phyloP scores from a whole-genome alignment of 35 echinoderm and acorn worm genomes.

The Apostichopus japonicus region DNA sequence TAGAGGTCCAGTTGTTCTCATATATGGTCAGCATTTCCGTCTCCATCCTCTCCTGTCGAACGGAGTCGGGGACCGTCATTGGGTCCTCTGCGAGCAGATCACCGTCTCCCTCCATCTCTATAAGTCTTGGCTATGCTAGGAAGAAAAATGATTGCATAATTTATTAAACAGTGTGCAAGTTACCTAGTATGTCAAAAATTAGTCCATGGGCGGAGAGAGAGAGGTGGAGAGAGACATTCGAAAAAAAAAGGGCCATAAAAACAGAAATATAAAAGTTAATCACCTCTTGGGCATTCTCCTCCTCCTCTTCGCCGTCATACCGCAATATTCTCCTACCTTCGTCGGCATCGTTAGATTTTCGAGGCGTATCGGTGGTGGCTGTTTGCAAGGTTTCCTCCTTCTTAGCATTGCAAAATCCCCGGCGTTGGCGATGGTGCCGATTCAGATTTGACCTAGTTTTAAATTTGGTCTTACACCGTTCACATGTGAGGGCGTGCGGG shows the following conservation, averaged over 20 bases:
- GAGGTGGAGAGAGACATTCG: too few relatives aligned
- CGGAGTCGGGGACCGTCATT: neutral
- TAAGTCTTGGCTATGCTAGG: neutral
- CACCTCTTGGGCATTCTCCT: too few relatives aligned
- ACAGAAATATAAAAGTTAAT: too few relatives aligned
- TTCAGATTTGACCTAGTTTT: neutral
- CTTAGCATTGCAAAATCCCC: too few relatives aligned
- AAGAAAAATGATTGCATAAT: neutral
- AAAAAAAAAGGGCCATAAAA: too few relatives aligned
- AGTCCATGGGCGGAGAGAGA: too few relatives aligned
- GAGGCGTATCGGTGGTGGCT: neutral
- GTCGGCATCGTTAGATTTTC: neutral
- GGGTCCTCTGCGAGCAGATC: slow-evolving; percentile 1
- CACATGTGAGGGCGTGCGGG: neutral
- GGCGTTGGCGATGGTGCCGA: neutral
- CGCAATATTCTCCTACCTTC: neutral
- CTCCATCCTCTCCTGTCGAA: neutral
- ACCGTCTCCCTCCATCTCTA: neutral
- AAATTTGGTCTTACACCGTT: neutral
- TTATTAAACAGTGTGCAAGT: neutral
- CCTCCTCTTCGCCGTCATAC: neutral
- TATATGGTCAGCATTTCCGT: neutral
- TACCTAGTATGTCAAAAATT: neutral
- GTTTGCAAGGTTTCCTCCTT: neutral
- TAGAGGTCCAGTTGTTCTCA: neutral